A percentile compares a stretch with the other conserved stretches of the same genome.
These are phyloP conservation scores for Potamarius usumacintae DNA, from an alignment of 2,113 vertebrate genomes.

Conservation along the genomic window DNA sequence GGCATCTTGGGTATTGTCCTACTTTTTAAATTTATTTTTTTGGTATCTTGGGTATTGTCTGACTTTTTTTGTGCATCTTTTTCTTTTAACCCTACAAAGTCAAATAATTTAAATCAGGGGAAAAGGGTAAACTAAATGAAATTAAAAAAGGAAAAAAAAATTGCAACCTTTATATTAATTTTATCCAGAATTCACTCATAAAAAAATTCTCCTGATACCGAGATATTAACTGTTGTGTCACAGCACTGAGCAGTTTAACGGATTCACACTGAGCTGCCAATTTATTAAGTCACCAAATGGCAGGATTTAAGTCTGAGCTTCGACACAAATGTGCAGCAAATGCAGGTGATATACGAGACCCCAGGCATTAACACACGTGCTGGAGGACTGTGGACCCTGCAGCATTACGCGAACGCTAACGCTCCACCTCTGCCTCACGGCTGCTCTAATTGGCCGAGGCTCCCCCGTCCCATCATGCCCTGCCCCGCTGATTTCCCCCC, in stretches of 20 bases:
- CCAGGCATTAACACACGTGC: neutral
- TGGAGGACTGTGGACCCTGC: neutral
- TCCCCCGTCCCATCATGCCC: slow-evolving; percentile 73
- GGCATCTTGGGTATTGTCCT: no score
- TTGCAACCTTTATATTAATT: no score
- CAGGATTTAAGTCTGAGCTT: neutral
- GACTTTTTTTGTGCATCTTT: no score
- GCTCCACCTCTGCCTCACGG: neutral
- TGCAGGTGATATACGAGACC: neutral
- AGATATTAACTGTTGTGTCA: neutral
- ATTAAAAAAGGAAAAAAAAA: no score
- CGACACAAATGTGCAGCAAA: neutral
- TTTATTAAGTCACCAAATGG: neutral
- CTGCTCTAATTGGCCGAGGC: slow-evolving; percentile 72
- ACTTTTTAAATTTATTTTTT: no score
- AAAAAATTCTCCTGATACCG: no score
- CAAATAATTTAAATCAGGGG: no score
- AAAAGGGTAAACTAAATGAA: no score
- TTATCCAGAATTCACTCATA: neutral
- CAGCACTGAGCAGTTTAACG: neutral
- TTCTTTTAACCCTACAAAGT: no score
- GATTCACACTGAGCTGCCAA: neutral
- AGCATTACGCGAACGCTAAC: neutral
- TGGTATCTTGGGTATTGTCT: no score
- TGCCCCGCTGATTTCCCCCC: slow-evolving; percentile 74